Conservation (phyloP, 1,140 invertebrate species). For the Ips nitidus region DNA sequence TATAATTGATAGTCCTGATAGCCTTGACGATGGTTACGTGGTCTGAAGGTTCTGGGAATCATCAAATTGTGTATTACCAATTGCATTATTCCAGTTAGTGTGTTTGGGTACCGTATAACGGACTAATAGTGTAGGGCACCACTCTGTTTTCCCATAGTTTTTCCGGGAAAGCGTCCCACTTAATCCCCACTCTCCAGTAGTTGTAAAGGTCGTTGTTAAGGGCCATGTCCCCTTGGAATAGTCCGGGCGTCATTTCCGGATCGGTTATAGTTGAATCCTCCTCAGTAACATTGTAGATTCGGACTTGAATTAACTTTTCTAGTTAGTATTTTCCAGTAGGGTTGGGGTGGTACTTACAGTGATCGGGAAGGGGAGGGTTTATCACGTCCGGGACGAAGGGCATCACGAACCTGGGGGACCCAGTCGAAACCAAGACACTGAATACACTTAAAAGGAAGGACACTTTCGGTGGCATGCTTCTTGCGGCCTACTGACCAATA, state of each 20-base stretch:
- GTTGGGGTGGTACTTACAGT: constrained; percentile 43
- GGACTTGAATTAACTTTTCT: background rate
- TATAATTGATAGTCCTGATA: constrained; percentile 60
- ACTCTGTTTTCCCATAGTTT: constrained; percentile 62
- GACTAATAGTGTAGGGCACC: constrained; percentile 63
- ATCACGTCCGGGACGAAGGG: constrained; percentile 52
- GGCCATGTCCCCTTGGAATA: constrained; percentile 71
- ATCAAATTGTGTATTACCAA: constrained; percentile 32
- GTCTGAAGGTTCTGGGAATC: constrained; percentile 56
- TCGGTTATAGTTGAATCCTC: constrained; percentile 54
- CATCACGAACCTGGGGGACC: constrained; percentile 41
- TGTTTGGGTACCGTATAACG: constrained; percentile 57
- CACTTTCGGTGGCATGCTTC: background rate
- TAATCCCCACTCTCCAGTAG: constrained; percentile 62
- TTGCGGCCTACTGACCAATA: background rate
- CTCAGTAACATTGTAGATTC: constrained; percentile 28
- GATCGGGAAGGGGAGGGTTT: constrained; percentile 52
- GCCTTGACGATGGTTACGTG: constrained; percentile 62
- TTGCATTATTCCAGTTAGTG: background rate
- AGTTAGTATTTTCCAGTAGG: background rate
- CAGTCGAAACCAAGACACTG: background rate
- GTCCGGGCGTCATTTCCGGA: constrained; percentile 66
- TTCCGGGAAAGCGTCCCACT: constrained; percentile 67
- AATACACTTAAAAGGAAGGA: background rate
- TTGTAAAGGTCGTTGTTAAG: constrained; percentile 56